These are phyloP conservation scores for Zelleria hepariella DNA, from an alignment of 2,888 invertebrate species.

Conservation along the genomic window DNA sequence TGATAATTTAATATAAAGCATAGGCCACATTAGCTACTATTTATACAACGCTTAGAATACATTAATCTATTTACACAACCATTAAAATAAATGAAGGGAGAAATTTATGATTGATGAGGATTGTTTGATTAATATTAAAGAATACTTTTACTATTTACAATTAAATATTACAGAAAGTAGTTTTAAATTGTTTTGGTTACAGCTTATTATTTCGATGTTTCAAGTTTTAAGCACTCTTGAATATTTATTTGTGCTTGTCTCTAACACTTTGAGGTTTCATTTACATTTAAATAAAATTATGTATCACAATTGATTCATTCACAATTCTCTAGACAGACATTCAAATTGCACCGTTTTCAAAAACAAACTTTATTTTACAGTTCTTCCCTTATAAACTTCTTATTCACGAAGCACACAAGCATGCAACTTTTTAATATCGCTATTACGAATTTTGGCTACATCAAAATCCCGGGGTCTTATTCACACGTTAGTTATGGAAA, in stretches of 20 bases:
- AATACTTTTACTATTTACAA: not conserved
- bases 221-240: not conserved
- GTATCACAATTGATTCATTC: conserved; percentile 63
- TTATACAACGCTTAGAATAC: not conserved
- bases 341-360: conserved; percentile 12
- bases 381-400: no score
- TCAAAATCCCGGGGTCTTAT: not conserved
- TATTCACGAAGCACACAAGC: not conserved
- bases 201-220: conserved; percentile 1
- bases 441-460: not conserved
- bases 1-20: not conserved
- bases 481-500: no score
- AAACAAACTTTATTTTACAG: no score
- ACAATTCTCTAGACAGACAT: conserved; percentile 27
- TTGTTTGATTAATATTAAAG: not conserved
- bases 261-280: not conserved
- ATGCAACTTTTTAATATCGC: not conserved
- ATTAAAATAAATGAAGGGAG: not conserved
- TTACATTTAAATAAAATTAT: conserved; percentile 23
- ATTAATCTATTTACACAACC: not conserved
- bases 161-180: not conserved
- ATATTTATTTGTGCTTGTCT: not conserved
- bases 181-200: conserved; percentile 1
- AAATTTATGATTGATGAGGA: not conserved
- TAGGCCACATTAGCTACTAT: conserved; percentile 3